These are phyloP conservation scores for Caloenas nicobarica DNA, from an alignment of 2,113 vertebrate genomes.

Conservation along the genomic window DNA sequence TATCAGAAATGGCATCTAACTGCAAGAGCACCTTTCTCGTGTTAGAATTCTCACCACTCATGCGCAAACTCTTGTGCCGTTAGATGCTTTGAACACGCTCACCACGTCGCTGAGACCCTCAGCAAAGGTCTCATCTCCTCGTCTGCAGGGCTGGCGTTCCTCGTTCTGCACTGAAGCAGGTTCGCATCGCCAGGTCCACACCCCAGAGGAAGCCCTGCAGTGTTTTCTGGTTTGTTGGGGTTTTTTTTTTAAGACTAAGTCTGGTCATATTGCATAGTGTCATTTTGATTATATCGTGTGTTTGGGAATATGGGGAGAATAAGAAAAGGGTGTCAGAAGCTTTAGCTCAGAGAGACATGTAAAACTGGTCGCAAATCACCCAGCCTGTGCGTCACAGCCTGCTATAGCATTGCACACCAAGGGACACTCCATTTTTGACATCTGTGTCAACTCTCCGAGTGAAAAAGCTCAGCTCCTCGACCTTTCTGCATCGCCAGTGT, in stretches of 20 bases:
- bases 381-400: background rate
- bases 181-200: background rate
- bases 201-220: background rate
- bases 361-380: background rate
- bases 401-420: background rate
- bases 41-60: no score
- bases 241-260: no score
- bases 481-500: background rate
- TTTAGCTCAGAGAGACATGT: background rate
- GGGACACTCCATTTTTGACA: background rate
- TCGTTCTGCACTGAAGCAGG: background rate
- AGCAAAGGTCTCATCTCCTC: background rate
- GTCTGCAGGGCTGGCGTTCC: background rate
- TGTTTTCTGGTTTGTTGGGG: no score
- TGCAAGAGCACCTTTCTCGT: fast-evolving
- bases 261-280: background rate
- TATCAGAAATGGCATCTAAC: background rate
- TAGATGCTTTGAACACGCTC: background rate
- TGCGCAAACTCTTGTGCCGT: background rate
- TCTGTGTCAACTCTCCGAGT: background rate
- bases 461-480: background rate
- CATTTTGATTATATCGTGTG: background rate
- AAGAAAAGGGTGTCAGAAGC: background rate
- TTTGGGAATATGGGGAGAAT: background rate
- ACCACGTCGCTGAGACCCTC: background rate